Base-by-base conservation (phyloP, 2,797 vertebrate species). In the Anableps anableps region DNA sequence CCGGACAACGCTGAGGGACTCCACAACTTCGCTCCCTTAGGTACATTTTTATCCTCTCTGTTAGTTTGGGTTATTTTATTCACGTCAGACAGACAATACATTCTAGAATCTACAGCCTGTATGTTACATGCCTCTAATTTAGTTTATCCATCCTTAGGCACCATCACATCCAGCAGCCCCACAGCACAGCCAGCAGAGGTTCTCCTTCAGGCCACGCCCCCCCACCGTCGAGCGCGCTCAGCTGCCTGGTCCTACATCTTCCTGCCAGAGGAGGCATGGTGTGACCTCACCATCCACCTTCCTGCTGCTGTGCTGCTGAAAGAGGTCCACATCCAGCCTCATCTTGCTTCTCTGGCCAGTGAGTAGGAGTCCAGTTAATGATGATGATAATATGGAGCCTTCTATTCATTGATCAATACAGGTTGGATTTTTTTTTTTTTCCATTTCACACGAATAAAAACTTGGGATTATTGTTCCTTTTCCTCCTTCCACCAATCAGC, bases 161-260 rank as follows among this genome's bases (percentile, higher is more conserved):
- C 98, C 31, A 99, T 99, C 89, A 98, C 97, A 17, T 99, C 99
- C 29, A 99, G 98, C 90, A 99, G 99, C 88, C 99, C 99, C 76
- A 99, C 99, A 76, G 99, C 99, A 2, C 99, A 99, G 70, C 98
- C 99, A n/a, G 99, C 99, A 7, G 99, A 99, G 91, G 99, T 99
- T 47, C 96, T 99, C 31, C 91, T 99, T 23, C 99, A 99, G 91
- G 97, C 99, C 66, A 99, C 98, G 0, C 98, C 99, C 0, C 99
- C 99, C 0, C 99, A 99, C 80, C 96, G 99, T 10, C 94, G 99
- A 29, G 98, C 99, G 3, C 97, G 99, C 1, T 99, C 99, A 14
- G 99, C 99, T 0, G 99, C 99, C 0, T 99, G 99, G 99, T 99
- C 99, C 0, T 99, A 99, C 80, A 99, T 99, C 88, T 99, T 99